These are phyloP conservation scores for Pangasianodon gigas DNA, from an alignment of 2,113 vertebrate genomes.

Conservation along the genomic window DNA sequence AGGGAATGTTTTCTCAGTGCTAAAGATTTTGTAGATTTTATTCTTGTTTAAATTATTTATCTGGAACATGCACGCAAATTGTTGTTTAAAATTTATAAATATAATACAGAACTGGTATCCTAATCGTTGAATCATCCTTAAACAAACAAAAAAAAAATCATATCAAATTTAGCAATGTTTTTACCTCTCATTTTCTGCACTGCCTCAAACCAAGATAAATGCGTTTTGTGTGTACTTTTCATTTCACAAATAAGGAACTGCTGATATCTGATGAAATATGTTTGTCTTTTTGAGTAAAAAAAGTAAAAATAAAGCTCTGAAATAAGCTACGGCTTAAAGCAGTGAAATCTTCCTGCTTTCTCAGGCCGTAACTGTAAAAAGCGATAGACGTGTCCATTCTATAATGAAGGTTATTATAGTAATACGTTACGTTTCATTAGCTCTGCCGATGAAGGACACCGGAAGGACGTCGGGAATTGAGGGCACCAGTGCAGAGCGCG, in stretches of 20 bases:
- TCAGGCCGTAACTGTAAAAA: background rate
- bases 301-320: background rate
- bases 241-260: background rate
- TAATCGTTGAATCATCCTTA: background rate
- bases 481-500: constrained; percentile 55
- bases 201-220: background rate
- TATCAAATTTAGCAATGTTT: background rate
- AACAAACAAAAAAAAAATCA: background rate
- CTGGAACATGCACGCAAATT: background rate
- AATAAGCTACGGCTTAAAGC: background rate
- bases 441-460: constrained; percentile 58
- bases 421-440: constrained; percentile 46
- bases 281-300: background rate
- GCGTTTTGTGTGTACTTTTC: background rate
- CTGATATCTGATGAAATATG: background rate
- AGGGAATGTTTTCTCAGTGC: background rate
- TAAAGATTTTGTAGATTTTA: background rate
- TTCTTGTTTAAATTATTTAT: background rate
- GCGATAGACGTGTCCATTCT: background rate
- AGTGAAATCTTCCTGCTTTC: background rate
- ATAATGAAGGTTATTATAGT: constrained; percentile 40
- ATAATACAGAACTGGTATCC: background rate
- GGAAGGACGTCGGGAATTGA: constrained; percentile 64
- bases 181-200: background rate
- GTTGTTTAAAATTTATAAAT: background rate